Evolutionary conservation across 2,888 invertebrate species (phyloP).

Genomic region (Scelioninae gen. 1): DNA sequence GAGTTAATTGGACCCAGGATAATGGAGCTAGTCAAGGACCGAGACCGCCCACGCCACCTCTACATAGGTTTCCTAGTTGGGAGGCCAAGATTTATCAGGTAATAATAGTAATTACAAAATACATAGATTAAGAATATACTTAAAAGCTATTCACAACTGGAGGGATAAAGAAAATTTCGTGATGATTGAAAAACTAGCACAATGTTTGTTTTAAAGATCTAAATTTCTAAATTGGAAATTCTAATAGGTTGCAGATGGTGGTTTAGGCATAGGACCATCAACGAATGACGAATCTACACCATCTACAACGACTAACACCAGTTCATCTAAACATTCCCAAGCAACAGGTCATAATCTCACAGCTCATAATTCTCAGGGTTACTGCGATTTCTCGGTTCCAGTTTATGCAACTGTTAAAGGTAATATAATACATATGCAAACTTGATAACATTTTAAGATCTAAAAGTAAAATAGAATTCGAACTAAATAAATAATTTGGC

Average conservation of each 20-base stretch:
- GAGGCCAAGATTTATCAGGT: constrained; percentile 98
- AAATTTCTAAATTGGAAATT: background rate
- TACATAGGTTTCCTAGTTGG: constrained; percentile 96
- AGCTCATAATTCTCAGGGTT: constrained; percentile 88
- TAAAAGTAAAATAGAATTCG: background rate
- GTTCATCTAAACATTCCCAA: constrained; percentile 83
- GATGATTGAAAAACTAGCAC: too few species aligned
- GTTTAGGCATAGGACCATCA: constrained; percentile 82
- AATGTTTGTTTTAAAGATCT: too few species aligned
- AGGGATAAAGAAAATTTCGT: too few species aligned
- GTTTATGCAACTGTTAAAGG: constrained; percentile 98
- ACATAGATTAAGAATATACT: background rate
- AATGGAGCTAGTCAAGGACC: constrained; percentile 85
- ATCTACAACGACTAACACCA: constrained; percentile 78
- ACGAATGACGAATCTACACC: constrained; percentile 82
- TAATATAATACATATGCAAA: constrained; percentile 28
- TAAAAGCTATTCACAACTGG: too few species aligned
- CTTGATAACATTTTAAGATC: background rate
- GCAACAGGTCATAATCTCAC: constrained; percentile 82
- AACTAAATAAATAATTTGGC: background rate
- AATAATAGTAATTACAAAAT: background rate
- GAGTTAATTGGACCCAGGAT: constrained; percentile 84
- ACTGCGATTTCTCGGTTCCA: constrained; percentile 95
- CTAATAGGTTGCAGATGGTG: constrained; percentile 82
- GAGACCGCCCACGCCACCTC: constrained; percentile 94